Conservation (phyloP, 2,113 vertebrate genomes). For the Bujurquina vittata region DNA sequence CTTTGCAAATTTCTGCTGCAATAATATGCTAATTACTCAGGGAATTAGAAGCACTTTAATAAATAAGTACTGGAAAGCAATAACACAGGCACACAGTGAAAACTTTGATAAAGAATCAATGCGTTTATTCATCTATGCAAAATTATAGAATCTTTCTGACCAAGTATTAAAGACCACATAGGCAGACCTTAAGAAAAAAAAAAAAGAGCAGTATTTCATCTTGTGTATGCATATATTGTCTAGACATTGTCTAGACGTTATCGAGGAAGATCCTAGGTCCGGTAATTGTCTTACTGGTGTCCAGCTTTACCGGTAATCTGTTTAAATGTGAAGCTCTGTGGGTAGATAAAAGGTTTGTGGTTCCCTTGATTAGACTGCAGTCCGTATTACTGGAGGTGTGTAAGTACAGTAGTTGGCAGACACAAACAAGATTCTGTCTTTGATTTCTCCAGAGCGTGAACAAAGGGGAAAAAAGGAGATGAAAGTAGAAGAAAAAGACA, state of each 20-base stretch:
- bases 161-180: not conserved
- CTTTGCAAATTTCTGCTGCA: not conserved
- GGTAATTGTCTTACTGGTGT: conserved; percentile 73
- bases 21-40: not conserved
- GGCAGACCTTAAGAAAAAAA: not conserved
- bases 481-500: conserved; percentile 31
- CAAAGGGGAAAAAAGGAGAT: conserved; percentile 14
- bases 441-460: conserved; percentile 61
- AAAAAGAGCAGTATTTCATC: not conserved
- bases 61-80: not conserved
- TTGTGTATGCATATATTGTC: conserved; percentile 32
- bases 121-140: not conserved
- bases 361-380: conserved; percentile 71
- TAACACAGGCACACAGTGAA: not conserved
- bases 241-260: conserved; percentile 64
- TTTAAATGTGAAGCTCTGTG: conserved; percentile 74
- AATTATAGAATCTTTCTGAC: not conserved
- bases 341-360: conserved; percentile 77
- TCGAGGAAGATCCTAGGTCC: conserved; percentile 42
- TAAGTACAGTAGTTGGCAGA: conserved; percentile 64
- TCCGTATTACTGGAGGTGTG: conserved; percentile 57
- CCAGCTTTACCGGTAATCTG: conserved; percentile 74
- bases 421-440: conserved; percentile 50
- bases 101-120: not conserved
- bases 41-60: not conserved